Conservation (phyloP, 2,888 invertebrate species). For the Cryptocephalus moraei region DNA sequence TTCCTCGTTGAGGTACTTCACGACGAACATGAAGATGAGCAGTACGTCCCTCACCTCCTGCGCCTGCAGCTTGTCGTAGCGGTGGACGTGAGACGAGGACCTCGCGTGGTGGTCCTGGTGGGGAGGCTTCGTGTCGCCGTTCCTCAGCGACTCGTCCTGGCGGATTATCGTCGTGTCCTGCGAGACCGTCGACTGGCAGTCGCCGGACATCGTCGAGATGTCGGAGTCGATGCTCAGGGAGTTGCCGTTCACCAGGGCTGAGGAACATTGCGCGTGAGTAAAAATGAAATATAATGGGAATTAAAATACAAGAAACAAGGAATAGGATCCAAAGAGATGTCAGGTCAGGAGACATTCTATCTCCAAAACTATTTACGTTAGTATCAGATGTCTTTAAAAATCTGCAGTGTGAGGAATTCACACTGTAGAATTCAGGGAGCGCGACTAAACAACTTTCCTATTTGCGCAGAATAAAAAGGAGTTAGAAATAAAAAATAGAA, state of each 20-base stretch:
- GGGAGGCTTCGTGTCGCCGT: conserved; percentile 35
- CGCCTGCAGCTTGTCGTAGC: conserved; percentile 61
- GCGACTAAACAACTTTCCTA: too few species aligned
- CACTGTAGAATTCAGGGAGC: too few species aligned
- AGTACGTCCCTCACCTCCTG: conserved; percentile 82
- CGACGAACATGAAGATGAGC: conserved; percentile 79
- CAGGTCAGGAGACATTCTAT: too few species aligned
- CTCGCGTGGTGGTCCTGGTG: conserved; percentile 27
- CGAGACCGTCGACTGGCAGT: conserved; percentile 45
- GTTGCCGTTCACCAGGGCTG: conserved; percentile 62
- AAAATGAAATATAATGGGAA: background rate
- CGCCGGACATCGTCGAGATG: conserved; percentile 57
- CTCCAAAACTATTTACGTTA: too few species aligned
- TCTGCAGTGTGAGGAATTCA: too few species aligned
- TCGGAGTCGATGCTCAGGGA: conserved; percentile 71
- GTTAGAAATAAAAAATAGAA: too few species aligned
- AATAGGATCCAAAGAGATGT: too few species aligned
- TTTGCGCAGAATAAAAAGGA: too few species aligned
- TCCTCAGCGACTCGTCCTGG: conserved; percentile 27
- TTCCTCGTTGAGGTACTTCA: conserved; percentile 84
- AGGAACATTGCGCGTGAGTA: too few species aligned
- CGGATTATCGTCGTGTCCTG: conserved; percentile 50
- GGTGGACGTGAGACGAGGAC: conserved; percentile 42
- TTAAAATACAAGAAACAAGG: background rate
- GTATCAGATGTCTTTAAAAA: too few species aligned